A percentile compares a stretch with the other conserved stretches of the same genome.
Evolutionary conservation across 2,888 invertebrate genomes (phyloP).

Genomic region (Sminthurinus aureus): DNA sequence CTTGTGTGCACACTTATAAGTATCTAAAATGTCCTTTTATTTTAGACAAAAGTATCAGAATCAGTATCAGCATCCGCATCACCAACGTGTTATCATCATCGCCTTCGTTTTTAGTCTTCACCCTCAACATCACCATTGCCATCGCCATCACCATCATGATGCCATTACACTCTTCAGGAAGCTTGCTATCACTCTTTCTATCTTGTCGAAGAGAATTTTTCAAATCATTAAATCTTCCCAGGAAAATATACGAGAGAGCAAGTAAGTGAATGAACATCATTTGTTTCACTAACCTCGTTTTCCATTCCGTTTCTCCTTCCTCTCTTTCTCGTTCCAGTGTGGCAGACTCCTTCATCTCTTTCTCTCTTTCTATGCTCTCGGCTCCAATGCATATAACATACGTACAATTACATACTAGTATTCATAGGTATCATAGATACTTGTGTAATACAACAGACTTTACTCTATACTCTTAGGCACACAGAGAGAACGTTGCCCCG

Average conservation of each 20-base stretch:
- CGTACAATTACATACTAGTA: too few species aligned
- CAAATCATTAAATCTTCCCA: constrained; percentile 36
- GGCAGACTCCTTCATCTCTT: background rate
- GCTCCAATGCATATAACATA: background rate
- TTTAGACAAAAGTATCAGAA: background rate
- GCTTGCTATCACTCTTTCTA: constrained; percentile 24
- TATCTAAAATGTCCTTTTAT: too few species aligned
- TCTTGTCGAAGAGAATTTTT: constrained; percentile 37
- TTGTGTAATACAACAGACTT: background rate
- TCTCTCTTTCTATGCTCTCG: background rate
- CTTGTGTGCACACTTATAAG: too few species aligned
- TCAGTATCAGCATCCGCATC: background rate
- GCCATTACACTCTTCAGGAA: background rate
- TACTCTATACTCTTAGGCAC: background rate
- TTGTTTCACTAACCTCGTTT: constrained; percentile 30
- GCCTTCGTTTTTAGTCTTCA: background rate
- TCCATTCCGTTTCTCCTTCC: background rate
- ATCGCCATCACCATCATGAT: background rate
- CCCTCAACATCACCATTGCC: background rate
- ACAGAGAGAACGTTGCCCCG: too few species aligned
- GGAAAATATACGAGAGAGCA: constrained; percentile 5
- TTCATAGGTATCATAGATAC: background rate
- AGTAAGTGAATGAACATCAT: constrained; percentile 17
- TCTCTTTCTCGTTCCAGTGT: background rate
- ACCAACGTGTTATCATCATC: background rate